Percentiles rank a stretch among this genome's conserved stretches.
Evolutionary conservation across 2,797 vertebrate species (phyloP).

Genomic region (Percopsis omiscomaycus): DNA sequence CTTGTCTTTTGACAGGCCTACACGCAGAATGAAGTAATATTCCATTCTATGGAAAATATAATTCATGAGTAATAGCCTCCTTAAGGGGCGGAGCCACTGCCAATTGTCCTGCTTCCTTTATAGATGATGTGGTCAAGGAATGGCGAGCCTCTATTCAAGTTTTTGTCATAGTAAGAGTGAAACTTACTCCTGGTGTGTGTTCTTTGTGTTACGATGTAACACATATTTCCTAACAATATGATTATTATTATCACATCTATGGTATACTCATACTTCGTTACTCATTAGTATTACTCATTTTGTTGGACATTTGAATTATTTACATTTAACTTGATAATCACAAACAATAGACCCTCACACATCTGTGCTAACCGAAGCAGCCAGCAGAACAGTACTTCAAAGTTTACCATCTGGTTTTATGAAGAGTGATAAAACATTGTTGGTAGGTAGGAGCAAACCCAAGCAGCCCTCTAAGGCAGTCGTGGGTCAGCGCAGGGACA

Average conservation of each 20-base stretch:
- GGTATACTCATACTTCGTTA: no score
- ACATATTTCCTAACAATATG: no score
- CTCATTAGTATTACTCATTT: no score
- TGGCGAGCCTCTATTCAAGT: conserved; percentile 20
- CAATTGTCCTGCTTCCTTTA: conserved; percentile 47
- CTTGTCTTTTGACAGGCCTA: conserved; percentile 75
- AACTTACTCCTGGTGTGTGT: conserved; percentile 3
- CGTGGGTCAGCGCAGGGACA: conserved; percentile 55
- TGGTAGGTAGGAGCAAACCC: conserved; percentile 43
- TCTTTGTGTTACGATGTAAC: no score
- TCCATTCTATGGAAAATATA: conserved; percentile 56
- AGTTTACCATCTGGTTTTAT: conserved; percentile 41
- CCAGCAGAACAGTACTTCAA: conserved; percentile 24
- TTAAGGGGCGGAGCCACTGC: conserved; percentile 33
- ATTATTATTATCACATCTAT: no score
- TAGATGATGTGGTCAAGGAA: conserved; percentile 20
- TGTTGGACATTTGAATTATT: no score
- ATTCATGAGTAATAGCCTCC: conserved; percentile 54
- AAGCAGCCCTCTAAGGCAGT: conserved; percentile 34
- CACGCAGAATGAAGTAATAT: conserved; percentile 74
- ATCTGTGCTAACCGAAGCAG: background rate
- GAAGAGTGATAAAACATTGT: conserved; percentile 47
- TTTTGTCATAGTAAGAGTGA: conserved; percentile 5
- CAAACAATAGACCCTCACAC: conserved; percentile 1
- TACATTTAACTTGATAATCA: background rate